These are phyloP conservation scores for Porites lobata DNA, from an alignment of 92 coral and sea anemone species.

Conservation along the genomic window DNA sequence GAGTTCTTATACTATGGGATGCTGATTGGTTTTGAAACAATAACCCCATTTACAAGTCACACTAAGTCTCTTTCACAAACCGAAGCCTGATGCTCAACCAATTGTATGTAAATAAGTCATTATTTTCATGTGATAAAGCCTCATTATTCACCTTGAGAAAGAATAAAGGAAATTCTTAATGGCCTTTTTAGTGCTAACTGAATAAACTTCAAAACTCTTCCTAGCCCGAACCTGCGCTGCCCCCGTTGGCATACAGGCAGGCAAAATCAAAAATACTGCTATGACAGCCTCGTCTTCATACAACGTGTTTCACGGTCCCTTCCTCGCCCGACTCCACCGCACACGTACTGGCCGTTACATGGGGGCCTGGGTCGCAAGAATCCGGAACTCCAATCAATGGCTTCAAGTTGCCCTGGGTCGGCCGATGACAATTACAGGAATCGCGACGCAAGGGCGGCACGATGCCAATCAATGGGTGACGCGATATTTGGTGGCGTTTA, in stretches of 20 bases:
- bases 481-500: conserved; percentile 75
- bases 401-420: conserved; percentile 84
- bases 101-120: too few relatives aligned
- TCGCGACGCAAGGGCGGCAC: conserved; percentile 86
- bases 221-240: conserved; percentile 77
- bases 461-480: conserved; percentile 89
- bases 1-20: too few relatives aligned
- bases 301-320: conserved; percentile 69
- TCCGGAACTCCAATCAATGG: conserved; percentile 83
- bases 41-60: too few relatives aligned
- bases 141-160: too few relatives aligned
- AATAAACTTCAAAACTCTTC: neutral
- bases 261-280: conserved; percentile 71
- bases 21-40: too few relatives aligned
- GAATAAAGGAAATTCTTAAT: too few relatives aligned
- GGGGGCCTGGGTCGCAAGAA: conserved; percentile 91
- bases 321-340: conserved; percentile 79
- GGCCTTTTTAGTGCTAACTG: too few relatives aligned
- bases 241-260: conserved; percentile 80
- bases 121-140: too few relatives aligned
- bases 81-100: too few relatives aligned
- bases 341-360: conserved; percentile 76
- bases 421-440: conserved; percentile 73
- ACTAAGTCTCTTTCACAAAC: too few relatives aligned
- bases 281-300: conserved; percentile 81